phyloP scores from a whole-genome alignment of 2,888 invertebrate species.

The Dusona sp. region DNA sequence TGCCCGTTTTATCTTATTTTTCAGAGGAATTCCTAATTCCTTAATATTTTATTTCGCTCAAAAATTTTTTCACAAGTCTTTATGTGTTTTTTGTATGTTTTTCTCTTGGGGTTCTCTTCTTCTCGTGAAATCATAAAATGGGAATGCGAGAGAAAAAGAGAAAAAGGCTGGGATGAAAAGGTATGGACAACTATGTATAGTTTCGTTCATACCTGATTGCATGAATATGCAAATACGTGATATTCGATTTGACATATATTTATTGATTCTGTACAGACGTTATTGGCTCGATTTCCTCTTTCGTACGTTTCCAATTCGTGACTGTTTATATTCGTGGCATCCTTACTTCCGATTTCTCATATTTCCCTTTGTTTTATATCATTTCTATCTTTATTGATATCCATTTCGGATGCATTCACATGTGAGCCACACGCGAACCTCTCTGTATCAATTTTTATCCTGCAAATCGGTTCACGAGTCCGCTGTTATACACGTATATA shows the following conservation, averaged over 20 bases:
- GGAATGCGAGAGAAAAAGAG: not conserved
- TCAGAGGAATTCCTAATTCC: constrained; percentile 4
- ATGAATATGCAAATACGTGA: constrained; percentile 58
- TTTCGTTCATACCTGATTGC: constrained; percentile 35
- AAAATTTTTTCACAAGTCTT: not conserved
- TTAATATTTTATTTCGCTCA: not conserved
- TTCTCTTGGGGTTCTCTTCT: not conserved
- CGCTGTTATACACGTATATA: not conserved
- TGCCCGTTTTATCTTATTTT: constrained; percentile 22
- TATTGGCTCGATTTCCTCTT: constrained; percentile 59
- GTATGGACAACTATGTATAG: constrained; percentile 17
- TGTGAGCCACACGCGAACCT: constrained; percentile 3
- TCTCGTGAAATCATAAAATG: not conserved
- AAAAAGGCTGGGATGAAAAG: not conserved
- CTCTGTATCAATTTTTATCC: constrained; percentile 14
- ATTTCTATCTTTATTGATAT: constrained; percentile 48
- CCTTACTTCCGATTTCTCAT: constrained; percentile 34
- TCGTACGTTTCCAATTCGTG: constrained; percentile 2
- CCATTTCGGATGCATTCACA: constrained; percentile 36
- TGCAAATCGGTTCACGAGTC: constrained; percentile 8
- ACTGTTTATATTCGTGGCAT: constrained; percentile 31
- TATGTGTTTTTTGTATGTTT: not conserved
- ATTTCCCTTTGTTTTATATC: not conserved
- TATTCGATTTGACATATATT: constrained; percentile 53
- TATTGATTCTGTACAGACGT: constrained; percentile 27